Conservation (phyloP, 2,113 vertebrate genomes). For the Neogobius melanostomus region DNA sequence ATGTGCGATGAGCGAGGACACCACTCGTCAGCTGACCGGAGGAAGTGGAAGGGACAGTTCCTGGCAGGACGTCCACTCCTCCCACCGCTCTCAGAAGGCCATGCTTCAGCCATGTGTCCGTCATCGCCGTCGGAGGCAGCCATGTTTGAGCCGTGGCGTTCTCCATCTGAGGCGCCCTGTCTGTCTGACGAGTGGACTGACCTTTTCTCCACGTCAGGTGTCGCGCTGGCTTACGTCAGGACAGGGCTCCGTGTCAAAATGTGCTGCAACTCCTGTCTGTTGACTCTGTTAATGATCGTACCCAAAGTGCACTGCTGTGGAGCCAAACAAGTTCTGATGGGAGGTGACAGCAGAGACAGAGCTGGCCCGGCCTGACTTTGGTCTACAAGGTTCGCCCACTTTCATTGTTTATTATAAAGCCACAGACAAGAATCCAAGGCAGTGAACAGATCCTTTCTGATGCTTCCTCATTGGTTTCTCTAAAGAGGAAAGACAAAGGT, state of each 20-base stretch:
- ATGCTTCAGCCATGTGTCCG: conserved; percentile 73
- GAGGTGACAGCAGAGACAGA: conserved; percentile 58
- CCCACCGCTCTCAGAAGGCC: conserved; percentile 77
- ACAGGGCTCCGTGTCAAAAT: conserved; percentile 66
- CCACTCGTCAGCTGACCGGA: conserved; percentile 51
- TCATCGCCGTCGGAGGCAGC: conserved; percentile 69
- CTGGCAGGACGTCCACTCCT: conserved; percentile 67
- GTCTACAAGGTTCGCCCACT: conserved; percentile 37
- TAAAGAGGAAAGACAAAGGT: background rate
- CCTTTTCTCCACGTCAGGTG: conserved; percentile 76
- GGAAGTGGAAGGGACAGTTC: conserved; percentile 74
- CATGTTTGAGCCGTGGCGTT: conserved; percentile 61
- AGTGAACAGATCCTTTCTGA: background rate
- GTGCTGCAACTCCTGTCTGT: conserved; percentile 63
- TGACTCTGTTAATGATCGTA: conserved; percentile 67
- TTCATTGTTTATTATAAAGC: conserved; percentile 25
- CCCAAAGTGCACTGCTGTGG: conserved; percentile 68
- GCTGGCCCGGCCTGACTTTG: conserved; percentile 39
- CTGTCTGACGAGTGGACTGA: conserved; percentile 69
- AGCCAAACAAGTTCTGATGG: conserved; percentile 63
- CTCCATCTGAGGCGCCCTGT: conserved; percentile 66
- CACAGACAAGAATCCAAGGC: conserved; percentile 13
- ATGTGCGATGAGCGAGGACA: conserved; percentile 58
- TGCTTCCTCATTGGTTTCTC: background rate
- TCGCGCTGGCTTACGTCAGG: conserved; percentile 69